Percentiles rank a stretch among this genome's conserved stretches.
Evolutionary conservation across 2,113 vertebrate species (phyloP).

Genomic region (Sula dactylatra): DNA sequence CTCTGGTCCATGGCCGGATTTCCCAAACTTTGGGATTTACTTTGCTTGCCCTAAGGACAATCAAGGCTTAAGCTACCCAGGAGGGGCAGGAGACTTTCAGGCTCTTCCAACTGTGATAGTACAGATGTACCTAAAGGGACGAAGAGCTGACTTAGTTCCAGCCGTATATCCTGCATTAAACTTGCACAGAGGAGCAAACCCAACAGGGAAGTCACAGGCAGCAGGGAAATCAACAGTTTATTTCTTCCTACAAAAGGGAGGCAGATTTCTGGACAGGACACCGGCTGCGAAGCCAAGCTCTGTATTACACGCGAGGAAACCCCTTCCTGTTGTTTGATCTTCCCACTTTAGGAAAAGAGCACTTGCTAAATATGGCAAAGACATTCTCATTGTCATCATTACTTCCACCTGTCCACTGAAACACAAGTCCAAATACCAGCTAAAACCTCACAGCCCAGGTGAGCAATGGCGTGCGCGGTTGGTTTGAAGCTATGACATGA

Average conservation of each 20-base stretch:
- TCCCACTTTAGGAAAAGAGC: not conserved
- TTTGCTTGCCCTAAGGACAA: not conserved
- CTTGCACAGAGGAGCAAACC: not conserved
- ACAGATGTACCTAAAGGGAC: not conserved
- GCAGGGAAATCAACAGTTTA: not conserved
- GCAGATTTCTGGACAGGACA: not conserved
- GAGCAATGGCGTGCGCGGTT: not conserved
- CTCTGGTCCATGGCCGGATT: not conserved
- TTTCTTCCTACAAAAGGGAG: not conserved
- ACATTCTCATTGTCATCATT: conserved; percentile 26
- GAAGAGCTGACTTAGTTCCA: not conserved
- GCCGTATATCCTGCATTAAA: not conserved
- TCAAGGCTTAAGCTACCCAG: not conserved
- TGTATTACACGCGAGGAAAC: not conserved
- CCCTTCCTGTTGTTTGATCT: conserved; percentile 42
- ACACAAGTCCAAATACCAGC: conserved; percentile 4
- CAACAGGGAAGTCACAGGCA: not conserved
- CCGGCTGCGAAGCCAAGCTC: not conserved
- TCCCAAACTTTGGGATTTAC: not conserved
- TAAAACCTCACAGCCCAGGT: not conserved
- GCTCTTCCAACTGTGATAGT: not conserved
- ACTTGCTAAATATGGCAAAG: conserved; percentile 21
- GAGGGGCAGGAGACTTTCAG: not conserved
- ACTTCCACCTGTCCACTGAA: conserved; percentile 47
- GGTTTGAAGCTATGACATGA: not conserved